Conservation (phyloP, 2,888 invertebrate species). For the Athrips mouffetella region DNA sequence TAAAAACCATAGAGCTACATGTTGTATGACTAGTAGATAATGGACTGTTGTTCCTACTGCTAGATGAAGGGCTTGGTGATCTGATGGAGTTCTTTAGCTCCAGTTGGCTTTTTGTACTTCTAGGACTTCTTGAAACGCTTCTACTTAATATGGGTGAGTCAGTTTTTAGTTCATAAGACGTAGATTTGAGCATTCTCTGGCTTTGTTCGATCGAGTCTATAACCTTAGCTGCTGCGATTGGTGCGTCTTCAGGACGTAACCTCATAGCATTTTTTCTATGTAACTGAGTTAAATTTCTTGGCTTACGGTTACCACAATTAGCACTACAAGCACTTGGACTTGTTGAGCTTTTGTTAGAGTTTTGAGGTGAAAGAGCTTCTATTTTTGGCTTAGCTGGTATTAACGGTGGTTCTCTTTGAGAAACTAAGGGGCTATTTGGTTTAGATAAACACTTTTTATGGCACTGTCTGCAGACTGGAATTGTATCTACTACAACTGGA, state of each 20-base stretch:
- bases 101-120: constrained; percentile 57
- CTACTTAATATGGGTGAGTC: constrained; percentile 62
- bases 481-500: constrained; percentile 84
- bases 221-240: constrained; percentile 65
- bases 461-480: constrained; percentile 87
- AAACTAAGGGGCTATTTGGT: constrained; percentile 71
- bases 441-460: constrained; percentile 85
- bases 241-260: constrained; percentile 70
- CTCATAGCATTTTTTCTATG: constrained; percentile 72
- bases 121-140: constrained; percentile 47
- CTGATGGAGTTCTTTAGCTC: constrained; percentile 65
- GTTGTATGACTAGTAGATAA: constrained; percentile 74
- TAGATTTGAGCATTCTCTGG: constrained; percentile 71
- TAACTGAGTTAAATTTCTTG: constrained; percentile 59
- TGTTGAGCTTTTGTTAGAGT: constrained; percentile 60
- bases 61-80: constrained; percentile 70
- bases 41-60: constrained; percentile 71
- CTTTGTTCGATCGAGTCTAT: constrained; percentile 74
- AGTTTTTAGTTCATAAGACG: constrained; percentile 68
- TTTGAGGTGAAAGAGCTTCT: constrained; percentile 59
- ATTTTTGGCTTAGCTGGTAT: constrained; percentile 51
- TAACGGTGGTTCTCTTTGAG: constrained; percentile 61
- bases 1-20: constrained; percentile 76
- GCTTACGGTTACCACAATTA: constrained; percentile 60
- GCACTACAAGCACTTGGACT: constrained; percentile 60